phyloP scores from a whole-genome alignment of 2,888 invertebrate species.

The Nomada flava region DNA sequence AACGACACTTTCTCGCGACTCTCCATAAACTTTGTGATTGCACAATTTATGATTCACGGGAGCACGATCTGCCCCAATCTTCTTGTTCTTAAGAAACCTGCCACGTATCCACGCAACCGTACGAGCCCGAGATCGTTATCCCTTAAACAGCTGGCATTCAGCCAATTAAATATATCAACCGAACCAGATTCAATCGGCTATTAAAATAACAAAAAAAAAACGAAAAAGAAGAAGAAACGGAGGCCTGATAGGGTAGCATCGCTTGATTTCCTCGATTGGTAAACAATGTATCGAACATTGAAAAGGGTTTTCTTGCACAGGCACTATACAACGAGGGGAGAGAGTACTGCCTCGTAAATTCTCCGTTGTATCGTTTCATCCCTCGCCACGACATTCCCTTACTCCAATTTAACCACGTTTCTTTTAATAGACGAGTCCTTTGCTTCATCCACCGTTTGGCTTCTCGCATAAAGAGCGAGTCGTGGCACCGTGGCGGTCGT shows the following conservation, averaged over 20 bases:
- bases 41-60: not conserved
- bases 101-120: not conserved
- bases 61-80: too few relatives aligned
- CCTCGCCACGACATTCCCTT: slow-evolving; percentile 20
- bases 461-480: slow-evolving; percentile 44
- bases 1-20: too few relatives aligned
- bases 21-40: not conserved
- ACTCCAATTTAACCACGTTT: slow-evolving; percentile 38
- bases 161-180: not conserved
- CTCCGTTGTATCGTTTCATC: slow-evolving; percentile 19
- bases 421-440: slow-evolving; percentile 36
- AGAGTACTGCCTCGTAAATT: not conserved
- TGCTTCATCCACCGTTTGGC: slow-evolving; percentile 29
- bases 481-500: slow-evolving; percentile 3
- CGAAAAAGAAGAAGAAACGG: not conserved
- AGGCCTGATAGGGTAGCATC: not conserved
- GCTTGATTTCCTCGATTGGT: slow-evolving; percentile 21
- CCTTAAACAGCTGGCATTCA: not conserved
- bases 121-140: not conserved
- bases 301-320: not conserved
- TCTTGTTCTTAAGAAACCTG: not conserved
- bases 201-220: not conserved
- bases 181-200: not conserved
- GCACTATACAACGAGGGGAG: not conserved
- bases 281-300: slow-evolving; percentile 12